Conservation (phyloP, 2,888 invertebrate genomes). For the Lasiommata megera region DNA sequence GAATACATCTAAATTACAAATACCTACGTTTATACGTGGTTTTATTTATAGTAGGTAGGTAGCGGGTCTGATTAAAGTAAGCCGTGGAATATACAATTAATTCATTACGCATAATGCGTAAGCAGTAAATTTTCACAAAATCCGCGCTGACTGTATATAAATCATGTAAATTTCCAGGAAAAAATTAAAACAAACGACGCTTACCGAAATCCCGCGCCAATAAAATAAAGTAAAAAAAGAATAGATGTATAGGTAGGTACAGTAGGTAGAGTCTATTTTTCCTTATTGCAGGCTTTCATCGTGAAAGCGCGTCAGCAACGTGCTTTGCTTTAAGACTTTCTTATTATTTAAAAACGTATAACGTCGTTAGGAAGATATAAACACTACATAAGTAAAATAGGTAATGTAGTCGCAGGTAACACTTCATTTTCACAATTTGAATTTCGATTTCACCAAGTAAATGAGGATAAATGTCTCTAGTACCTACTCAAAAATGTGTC, state of each 20-base stretch:
- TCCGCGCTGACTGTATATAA: constrained; percentile 39
- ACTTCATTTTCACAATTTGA: too few species aligned
- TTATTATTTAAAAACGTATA: too few species aligned
- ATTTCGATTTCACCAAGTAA: too few species aligned
- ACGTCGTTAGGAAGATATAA: too few species aligned
- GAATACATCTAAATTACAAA: neutral
- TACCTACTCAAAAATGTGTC: too few species aligned
- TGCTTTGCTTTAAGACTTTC: too few species aligned
- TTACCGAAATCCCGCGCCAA: constrained; percentile 18
- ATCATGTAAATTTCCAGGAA: constrained; percentile 35
- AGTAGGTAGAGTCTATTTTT: too few species aligned
- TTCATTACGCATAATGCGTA: constrained; percentile 5
- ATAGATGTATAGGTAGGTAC: neutral
- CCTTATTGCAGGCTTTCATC: too few species aligned
- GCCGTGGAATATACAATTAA: constrained; percentile 9
- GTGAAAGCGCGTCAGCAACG: too few species aligned
- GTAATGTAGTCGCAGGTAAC: too few species aligned
- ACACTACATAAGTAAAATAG: too few species aligned
- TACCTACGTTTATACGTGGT: neutral
- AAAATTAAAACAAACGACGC: constrained; percentile 30
- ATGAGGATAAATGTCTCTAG: too few species aligned
- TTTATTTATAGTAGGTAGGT: neutral
- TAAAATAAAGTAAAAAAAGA: constrained; percentile 27
- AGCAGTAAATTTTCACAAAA: constrained; percentile 23
- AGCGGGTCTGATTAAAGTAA: neutral